These are phyloP conservation scores for Drosophila tsacasi DNA, from an alignment of 1,140 invertebrate genomes.

Conservation along the genomic window DNA sequence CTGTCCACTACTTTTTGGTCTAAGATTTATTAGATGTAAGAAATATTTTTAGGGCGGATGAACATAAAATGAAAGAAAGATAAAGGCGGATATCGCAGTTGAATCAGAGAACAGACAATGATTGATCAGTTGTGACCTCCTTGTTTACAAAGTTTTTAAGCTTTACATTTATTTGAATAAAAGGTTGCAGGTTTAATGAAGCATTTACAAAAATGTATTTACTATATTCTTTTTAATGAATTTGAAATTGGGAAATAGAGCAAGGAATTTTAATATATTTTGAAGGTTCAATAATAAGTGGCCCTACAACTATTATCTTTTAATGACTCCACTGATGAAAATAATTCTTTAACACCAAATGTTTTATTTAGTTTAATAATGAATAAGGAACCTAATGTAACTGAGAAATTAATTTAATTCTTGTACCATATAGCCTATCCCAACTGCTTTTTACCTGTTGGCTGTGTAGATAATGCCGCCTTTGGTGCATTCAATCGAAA, in stretches of 20 bases:
- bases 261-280: no score
- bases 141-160: neutral
- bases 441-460: constrained; percentile 29
- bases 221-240: neutral
- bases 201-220: neutral
- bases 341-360: no score
- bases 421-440: neutral
- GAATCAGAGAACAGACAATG: constrained; percentile 1
- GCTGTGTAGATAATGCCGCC: constrained; percentile 23
- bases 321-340: no score
- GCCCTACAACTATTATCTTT: no score
- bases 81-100: no score
- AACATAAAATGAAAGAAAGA: no score
- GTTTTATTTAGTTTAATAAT: neutral
- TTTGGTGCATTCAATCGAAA: constrained; percentile 20
- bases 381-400: neutral
- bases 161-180: neutral
- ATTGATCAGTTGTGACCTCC: neutral
- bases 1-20: constrained; percentile 62
- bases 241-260: neutral
- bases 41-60: neutral
- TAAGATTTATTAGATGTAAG: neutral
- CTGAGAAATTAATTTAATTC: neutral
- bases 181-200: neutral
- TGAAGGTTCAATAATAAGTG: no score